These are phyloP conservation scores for Oryzias celebensis DNA, from an alignment of 2,113 vertebrate genomes.

Conservation along the genomic window DNA sequence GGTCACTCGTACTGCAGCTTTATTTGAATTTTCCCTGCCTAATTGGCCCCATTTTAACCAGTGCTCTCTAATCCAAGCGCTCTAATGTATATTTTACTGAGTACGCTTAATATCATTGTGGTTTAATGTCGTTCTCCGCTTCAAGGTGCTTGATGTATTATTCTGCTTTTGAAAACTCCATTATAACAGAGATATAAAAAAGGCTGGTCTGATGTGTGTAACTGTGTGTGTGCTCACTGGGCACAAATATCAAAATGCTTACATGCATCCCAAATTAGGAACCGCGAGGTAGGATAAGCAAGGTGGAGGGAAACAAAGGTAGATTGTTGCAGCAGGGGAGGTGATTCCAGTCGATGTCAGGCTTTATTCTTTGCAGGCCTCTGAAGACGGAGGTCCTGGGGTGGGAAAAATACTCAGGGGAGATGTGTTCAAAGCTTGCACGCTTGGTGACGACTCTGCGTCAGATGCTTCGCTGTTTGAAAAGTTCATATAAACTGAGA, in stretches of 20 bases:
- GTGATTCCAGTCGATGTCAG: slow-evolving; percentile 67
- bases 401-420: slow-evolving; percentile 65
- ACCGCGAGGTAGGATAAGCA: slow-evolving; percentile 39
- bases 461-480: slow-evolving; percentile 73
- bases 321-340: slow-evolving; percentile 8
- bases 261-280: slow-evolving; percentile 37
- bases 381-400: slow-evolving; percentile 73
- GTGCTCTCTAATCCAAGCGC: slow-evolving; percentile 62
- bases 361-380: slow-evolving; percentile 71
- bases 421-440: slow-evolving; percentile 63
- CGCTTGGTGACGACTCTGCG: slow-evolving; percentile 64
- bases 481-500: slow-evolving; percentile 75
- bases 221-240: slow-evolving; percentile 34
- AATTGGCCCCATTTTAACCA: slow-evolving; percentile 37
- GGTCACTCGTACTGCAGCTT: background rate
- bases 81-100: slow-evolving; percentile 73
- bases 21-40: slow-evolving; percentile 41
- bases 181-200: slow-evolving; percentile 49
- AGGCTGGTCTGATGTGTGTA: slow-evolving; percentile 58
- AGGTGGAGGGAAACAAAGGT: slow-evolving; percentile 1
- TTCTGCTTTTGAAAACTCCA: slow-evolving; percentile 69
- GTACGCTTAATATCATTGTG: slow-evolving; percentile 68
- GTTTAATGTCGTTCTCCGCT: slow-evolving; percentile 53
- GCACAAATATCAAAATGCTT: slow-evolving; percentile 30
- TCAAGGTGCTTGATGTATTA: slow-evolving; percentile 72